Conservation (phyloP, 2,888 invertebrate genomes). For the Acheta domesticus region DNA sequence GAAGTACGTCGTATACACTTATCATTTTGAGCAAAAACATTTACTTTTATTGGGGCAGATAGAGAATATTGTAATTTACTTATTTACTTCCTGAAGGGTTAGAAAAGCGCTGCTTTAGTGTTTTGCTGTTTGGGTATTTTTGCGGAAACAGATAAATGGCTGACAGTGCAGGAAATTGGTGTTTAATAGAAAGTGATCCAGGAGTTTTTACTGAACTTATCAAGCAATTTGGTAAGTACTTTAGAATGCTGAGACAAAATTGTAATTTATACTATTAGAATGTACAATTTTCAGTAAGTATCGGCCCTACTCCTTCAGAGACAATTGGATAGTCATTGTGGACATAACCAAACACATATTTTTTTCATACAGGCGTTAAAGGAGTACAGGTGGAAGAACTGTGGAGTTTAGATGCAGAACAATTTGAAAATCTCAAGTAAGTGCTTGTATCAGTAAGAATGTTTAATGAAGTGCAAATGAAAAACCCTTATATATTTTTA, state of each 20-base stretch:
- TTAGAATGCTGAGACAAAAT: slow-evolving; percentile 58
- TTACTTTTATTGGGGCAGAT: too few species aligned
- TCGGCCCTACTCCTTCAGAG: too few species aligned
- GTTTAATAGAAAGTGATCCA: slow-evolving; percentile 98
- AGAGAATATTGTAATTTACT: too few species aligned
- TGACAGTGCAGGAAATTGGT: slow-evolving; percentile 91
- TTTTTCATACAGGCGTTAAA: slow-evolving; percentile 65
- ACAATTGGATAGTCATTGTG: too few species aligned
- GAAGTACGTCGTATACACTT: too few species aligned
- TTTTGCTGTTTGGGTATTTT: too few species aligned
- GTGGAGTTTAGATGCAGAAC: slow-evolving; percentile 88
- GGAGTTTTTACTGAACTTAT: slow-evolving; percentile 98
- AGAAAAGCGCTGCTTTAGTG: too few species aligned
- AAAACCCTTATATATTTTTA: neutral
- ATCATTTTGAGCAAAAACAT: too few species aligned
- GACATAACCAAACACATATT: too few species aligned
- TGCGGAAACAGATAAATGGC: slow-evolving; percentile 50
- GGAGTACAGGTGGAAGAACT: slow-evolving; percentile 98
- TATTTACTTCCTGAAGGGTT: too few species aligned
- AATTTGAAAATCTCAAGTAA: slow-evolving; percentile 84
- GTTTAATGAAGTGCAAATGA: neutral
- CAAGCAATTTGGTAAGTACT: slow-evolving; percentile 78
- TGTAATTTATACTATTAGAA: neutral
- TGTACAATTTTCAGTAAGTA: neutral
- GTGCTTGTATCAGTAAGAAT: slow-evolving; percentile 37